Conservation (phyloP, 2,888 invertebrate species). For the Trimorus sp. region DNA sequence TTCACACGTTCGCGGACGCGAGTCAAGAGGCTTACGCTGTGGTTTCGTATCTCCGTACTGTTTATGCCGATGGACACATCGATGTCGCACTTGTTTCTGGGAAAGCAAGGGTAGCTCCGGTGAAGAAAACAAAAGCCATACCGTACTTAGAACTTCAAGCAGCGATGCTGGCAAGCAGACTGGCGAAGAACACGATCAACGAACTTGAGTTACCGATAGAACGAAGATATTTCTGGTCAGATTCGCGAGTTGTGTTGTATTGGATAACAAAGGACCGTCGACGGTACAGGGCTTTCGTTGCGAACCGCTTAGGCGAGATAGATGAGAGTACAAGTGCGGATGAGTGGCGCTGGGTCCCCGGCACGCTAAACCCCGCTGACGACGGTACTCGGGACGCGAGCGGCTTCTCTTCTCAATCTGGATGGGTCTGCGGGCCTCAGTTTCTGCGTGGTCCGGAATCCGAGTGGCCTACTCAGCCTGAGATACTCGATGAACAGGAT, state of each 20-base stretch:
- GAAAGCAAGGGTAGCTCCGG: constrained; percentile 24
- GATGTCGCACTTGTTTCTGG: constrained; percentile 12
- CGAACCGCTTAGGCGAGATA: neutral
- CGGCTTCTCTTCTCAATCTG: neutral
- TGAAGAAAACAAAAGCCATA: constrained; percentile 23
- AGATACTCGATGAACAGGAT: neutral
- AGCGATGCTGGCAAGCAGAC: constrained; percentile 3
- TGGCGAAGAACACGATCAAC: neutral
- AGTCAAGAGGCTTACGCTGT: constrained; percentile 11
- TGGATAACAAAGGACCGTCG: constrained; percentile 4
- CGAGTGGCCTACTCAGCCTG: neutral
- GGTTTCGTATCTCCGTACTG: constrained; percentile 7
- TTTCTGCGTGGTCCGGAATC: neutral
- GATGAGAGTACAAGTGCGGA: neutral
- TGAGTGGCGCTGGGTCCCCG: neutral
- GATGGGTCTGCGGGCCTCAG: neutral
- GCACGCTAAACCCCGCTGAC: constrained; percentile 69
- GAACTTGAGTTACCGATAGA: neutral
- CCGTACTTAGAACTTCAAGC: constrained; percentile 34
- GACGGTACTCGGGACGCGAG: neutral
- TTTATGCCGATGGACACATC: neutral
- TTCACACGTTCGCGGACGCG: constrained; percentile 25
- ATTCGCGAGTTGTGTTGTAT: neutral
- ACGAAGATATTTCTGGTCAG: neutral
- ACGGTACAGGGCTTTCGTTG: constrained; percentile 1